Conservation (phyloP, 2,113 vertebrate species). For the Vidua macroura region DNA sequence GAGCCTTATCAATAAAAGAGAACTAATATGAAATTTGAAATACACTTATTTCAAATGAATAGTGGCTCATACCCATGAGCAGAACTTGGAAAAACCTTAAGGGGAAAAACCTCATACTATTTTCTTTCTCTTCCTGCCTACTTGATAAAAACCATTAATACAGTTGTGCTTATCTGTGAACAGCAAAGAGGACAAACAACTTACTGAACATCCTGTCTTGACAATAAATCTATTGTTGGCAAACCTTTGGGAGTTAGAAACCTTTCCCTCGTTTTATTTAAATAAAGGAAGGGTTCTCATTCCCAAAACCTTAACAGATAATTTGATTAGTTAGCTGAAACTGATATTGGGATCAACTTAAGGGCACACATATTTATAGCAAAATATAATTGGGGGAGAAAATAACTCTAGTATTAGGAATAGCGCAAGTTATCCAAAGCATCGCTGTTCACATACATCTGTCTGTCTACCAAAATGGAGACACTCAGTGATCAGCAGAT, state of each 20-base stretch:
- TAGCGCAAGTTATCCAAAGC: conserved; percentile 44
- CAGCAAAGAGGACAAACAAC: neutral
- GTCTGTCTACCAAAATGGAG: conserved; percentile 38
- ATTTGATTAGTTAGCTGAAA: conserved; percentile 68
- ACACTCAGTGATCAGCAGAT: neutral
- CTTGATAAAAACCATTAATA: neutral
- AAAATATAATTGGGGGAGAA: conserved; percentile 67
- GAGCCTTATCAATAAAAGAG: neutral
- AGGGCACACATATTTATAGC: conserved; percentile 67
- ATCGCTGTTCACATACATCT: conserved; percentile 35
- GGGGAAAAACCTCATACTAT: neutral
- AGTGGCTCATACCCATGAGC: neutral
- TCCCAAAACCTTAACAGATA: conserved; percentile 58
- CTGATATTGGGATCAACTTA: conserved; percentile 60
- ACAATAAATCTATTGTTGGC: conserved; percentile 32
- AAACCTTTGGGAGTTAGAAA: conserved; percentile 40
- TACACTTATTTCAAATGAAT: conserved; percentile 27
- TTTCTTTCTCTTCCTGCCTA: neutral
- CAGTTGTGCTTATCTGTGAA: neutral
- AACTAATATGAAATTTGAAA: conserved; percentile 4
- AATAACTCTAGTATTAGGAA: conserved; percentile 63
- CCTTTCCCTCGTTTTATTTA: conserved; percentile 46
- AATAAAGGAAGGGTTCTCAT: conserved; percentile 63
- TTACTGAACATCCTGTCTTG: conserved; percentile 33
- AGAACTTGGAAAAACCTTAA: conserved; percentile 33